phyloP scores from a whole-genome alignment of 2,888 invertebrate species.

The Melipona bicolor region DNA sequence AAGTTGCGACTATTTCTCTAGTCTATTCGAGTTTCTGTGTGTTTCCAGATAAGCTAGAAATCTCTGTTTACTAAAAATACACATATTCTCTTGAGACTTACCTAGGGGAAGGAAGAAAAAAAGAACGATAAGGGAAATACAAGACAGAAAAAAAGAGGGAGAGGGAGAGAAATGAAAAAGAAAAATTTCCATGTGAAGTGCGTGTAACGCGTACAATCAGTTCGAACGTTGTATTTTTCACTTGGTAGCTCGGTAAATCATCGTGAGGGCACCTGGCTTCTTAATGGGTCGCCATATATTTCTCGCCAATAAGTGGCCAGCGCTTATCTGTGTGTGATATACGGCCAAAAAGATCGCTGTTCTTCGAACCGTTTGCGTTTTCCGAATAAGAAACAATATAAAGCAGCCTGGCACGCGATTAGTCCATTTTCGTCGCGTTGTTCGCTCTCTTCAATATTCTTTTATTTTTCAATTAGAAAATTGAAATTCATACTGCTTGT shows the following conservation, averaged over 20 bases:
- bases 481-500: background rate
- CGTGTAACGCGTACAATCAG: slow-evolving; percentile 5
- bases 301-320: slow-evolving; percentile 65
- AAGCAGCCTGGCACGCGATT: slow-evolving; percentile 59
- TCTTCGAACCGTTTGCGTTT: slow-evolving; percentile 35
- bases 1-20: slow-evolving; percentile 33
- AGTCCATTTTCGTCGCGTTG: slow-evolving; percentile 21
- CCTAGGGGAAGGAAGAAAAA: too few relatives aligned
- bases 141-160: too few relatives aligned
- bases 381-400: slow-evolving; percentile 53
- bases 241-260: slow-evolving; percentile 48
- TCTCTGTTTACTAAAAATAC: background rate
- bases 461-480: background rate
- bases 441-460: background rate
- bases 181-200: slow-evolving; percentile 13
- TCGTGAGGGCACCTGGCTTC: slow-evolving; percentile 49
- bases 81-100: background rate
- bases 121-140: background rate
- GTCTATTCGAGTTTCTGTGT: background rate
- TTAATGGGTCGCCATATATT: slow-evolving; percentile 64
- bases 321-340: slow-evolving; percentile 66
- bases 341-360: slow-evolving; percentile 43
- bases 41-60: background rate
- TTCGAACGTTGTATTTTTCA: slow-evolving; percentile 50
- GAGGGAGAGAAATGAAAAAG: background rate